A percentile compares a stretch with the other conserved stretches of the same genome.
Evolutionary conservation across 2,113 vertebrate species (phyloP).

Genomic region (Hymenochirus boettgeri): DNA sequence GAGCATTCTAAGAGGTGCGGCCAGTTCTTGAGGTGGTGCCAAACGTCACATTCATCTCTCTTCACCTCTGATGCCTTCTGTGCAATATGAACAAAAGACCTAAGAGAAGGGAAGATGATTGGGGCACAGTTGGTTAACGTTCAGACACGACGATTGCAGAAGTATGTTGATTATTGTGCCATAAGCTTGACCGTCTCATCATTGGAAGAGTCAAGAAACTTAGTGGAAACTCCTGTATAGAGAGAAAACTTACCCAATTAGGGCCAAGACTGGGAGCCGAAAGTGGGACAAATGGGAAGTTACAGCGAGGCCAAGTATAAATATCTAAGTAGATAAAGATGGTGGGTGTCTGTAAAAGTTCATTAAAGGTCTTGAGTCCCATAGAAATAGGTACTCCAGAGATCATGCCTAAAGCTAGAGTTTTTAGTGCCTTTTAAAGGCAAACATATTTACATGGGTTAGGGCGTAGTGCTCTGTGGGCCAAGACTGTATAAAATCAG

Average conservation of each 20-base stretch:
- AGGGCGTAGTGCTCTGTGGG: too few species aligned
- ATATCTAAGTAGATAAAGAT: constrained; percentile 59
- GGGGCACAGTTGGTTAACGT: constrained; percentile 81
- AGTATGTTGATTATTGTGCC: constrained; percentile 73
- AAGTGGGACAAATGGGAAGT: constrained; percentile 64
- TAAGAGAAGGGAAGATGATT: constrained; percentile 79
- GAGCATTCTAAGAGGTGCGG: constrained; percentile 91
- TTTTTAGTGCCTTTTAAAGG: too few species aligned
- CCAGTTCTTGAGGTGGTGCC: constrained; percentile 95
- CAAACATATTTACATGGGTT: too few species aligned
- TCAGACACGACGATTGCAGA: constrained; percentile 76
- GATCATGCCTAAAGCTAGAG: background rate
- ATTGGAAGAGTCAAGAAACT: constrained; percentile 73
- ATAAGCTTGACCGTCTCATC: constrained; percentile 64
- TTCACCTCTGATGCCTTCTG: constrained; percentile 72
- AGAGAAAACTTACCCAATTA: constrained; percentile 86
- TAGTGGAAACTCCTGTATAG: constrained; percentile 77
- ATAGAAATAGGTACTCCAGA: background rate
- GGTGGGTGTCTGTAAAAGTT: constrained; percentile 68
- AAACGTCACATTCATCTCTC: constrained; percentile 82
- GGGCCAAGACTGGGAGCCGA: constrained; percentile 70
- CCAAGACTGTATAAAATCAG: too few species aligned
- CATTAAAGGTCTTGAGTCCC: background rate
- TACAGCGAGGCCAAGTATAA: constrained; percentile 68
- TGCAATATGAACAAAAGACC: constrained; percentile 91